phyloP scores from a whole-genome alignment of 2,888 invertebrate species.

The Cistogaster globosa region DNA sequence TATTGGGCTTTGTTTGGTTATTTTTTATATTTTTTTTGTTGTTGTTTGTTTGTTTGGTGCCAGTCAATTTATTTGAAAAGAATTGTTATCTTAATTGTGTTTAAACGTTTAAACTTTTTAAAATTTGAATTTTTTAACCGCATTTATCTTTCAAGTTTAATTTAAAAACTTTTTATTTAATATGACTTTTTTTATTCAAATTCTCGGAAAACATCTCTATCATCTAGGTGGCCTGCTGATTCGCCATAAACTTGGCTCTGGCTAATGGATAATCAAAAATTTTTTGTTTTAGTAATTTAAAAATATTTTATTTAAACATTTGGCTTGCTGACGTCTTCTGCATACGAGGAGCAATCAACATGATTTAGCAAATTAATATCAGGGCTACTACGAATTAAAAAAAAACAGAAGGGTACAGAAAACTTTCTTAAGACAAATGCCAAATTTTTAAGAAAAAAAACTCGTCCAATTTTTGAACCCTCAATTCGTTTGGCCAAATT shows the following conservation, averaged over 20 bases:
- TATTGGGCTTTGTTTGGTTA: not conserved
- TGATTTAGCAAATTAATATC: no score
- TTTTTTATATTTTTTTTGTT: not conserved
- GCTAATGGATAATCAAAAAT: slow-evolving; percentile 26
- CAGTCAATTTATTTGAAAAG: slow-evolving; percentile 31
- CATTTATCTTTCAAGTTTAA: not conserved
- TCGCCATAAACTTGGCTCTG: slow-evolving; percentile 46
- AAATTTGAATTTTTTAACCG: slow-evolving; percentile 24
- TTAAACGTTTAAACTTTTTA: slow-evolving; percentile 1
- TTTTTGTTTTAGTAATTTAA: slow-evolving; percentile 1
- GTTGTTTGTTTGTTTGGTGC: slow-evolving; percentile 15
- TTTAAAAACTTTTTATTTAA: not conserved
- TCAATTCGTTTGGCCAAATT: no score
- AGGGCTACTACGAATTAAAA: no score
- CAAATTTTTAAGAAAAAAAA: no score
- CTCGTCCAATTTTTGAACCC: no score
- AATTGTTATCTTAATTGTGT: not conserved
- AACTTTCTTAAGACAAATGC: no score
- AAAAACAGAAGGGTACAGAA: no score
- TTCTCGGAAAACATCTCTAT: not conserved
- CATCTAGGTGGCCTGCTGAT: not conserved
- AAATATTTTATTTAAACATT: not conserved
- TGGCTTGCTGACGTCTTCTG: not conserved
- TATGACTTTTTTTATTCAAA: slow-evolving; percentile 11
- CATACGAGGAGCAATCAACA: no score